Conservation (phyloP, 2,888 invertebrate genomes). For the Mongoloraphidia duomilia region DNA sequence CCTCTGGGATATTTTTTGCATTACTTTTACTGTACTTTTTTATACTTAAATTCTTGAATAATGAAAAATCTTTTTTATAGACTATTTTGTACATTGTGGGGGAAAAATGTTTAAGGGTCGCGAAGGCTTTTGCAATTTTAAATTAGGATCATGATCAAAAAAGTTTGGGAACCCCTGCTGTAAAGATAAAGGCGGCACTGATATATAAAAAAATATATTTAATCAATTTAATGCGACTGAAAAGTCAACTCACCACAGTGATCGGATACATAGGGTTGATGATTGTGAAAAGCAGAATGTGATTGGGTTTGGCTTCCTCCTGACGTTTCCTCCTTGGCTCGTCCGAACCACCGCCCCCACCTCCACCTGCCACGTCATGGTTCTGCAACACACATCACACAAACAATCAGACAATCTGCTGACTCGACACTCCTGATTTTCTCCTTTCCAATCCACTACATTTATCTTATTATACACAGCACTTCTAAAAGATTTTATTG, state of each 20-base stretch:
- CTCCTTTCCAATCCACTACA: neutral
- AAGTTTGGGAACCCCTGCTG: too few relatives aligned
- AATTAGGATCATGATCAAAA: too few relatives aligned
- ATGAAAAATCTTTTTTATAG: too few relatives aligned
- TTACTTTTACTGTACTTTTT: too few relatives aligned
- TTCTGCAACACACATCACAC: constrained; percentile 12
- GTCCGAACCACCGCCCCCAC: constrained; percentile 25
- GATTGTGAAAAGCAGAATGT: constrained; percentile 92
- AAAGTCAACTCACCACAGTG: constrained; percentile 77
- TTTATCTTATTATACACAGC: neutral
- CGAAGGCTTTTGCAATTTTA: too few relatives aligned
- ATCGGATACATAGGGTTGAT: constrained; percentile 98
- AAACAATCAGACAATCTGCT: neutral
- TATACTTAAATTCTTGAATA: too few relatives aligned
- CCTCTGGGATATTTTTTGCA: too few relatives aligned
- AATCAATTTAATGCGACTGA: neutral
- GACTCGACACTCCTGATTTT: neutral
- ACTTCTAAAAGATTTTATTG: neutral
- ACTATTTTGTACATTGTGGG: too few relatives aligned
- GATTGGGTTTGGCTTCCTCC: constrained; percentile 82
- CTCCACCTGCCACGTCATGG: constrained; percentile 9
- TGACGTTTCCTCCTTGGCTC: constrained; percentile 62
- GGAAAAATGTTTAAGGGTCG: too few relatives aligned
- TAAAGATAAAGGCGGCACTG: too few relatives aligned
- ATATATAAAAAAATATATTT: too few relatives aligned